Evolutionary conservation across 1,140 invertebrate species (phyloP).

Genomic region (Microplitis demolitor): DNA sequence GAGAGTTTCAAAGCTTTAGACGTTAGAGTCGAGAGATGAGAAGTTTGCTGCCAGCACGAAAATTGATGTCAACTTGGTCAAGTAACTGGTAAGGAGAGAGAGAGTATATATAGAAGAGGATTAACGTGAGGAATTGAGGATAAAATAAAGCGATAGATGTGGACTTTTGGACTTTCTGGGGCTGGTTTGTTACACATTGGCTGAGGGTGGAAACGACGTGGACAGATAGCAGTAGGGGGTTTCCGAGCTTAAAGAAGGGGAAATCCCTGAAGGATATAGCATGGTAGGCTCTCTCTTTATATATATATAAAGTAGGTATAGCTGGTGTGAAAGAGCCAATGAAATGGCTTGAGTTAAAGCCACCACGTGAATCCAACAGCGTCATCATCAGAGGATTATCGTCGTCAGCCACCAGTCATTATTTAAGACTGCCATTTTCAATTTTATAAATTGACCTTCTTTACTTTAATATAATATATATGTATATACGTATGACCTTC

Average conservation of each 20-base stretch:
- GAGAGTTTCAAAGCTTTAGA: neutral
- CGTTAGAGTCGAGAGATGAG: neutral
- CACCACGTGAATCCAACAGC: constrained; percentile 23
- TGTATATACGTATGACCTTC: neutral
- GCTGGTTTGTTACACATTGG: neutral
- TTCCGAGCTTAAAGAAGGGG: neutral
- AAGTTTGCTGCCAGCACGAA: constrained; percentile 5
- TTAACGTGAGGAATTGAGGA: neutral
- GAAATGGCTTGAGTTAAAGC: constrained; percentile 1
- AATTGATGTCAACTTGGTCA: constrained; percentile 10
- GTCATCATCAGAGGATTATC: constrained; percentile 28
- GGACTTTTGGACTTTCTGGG: neutral
- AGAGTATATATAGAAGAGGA: neutral
- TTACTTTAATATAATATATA: neutral
- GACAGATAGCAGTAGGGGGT: neutral
- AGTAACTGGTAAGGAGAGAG: neutral
- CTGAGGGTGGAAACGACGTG: neutral
- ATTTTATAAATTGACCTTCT: constrained; percentile 9
- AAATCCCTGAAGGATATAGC: constrained; percentile 6
- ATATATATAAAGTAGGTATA: neutral
- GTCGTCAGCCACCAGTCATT: constrained; percentile 22
- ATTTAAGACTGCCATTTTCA: constrained; percentile 28
- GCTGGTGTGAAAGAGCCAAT: constrained; percentile 9
- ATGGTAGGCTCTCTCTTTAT: neutral
- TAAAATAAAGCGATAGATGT: neutral